A percentile compares a stretch with the other conserved stretches of the same genome.
Conservation (phyloP, 2,888 invertebrate genomes). For the Archips xylosteana region DNA sequence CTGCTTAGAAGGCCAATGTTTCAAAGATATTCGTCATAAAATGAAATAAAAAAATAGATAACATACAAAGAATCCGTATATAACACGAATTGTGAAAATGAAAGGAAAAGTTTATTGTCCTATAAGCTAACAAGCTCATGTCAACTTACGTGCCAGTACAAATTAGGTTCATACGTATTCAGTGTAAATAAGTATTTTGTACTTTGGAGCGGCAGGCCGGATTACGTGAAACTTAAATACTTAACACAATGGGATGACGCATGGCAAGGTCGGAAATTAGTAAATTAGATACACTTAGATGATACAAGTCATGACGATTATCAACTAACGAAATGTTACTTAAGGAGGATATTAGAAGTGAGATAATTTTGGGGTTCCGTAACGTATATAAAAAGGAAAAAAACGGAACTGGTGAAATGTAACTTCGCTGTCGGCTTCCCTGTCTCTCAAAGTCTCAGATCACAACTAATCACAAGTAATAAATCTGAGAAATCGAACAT, state of each 20-base stretch:
- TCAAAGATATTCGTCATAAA: too few species aligned
- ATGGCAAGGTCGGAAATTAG: conserved; percentile 1
- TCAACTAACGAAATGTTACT: not conserved
- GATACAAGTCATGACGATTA: not conserved
- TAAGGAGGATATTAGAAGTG: not conserved
- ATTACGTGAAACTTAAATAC: not conserved
- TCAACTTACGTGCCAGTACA: not conserved
- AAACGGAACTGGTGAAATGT: too few species aligned
- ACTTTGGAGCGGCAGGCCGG: not conserved
- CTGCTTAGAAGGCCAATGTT: too few species aligned
- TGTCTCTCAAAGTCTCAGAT: too few species aligned
- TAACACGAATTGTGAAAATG: too few species aligned
- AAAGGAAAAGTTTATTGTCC: not conserved
- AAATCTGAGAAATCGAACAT: too few species aligned
- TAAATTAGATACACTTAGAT: conserved; percentile 2
- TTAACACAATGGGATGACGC: not conserved
- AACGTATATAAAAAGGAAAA: too few species aligned
- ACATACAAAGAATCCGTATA: too few species aligned
- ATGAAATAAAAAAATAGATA: too few species aligned
- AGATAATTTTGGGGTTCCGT: not conserved
- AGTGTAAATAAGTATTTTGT: not conserved
- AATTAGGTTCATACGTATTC: not conserved
- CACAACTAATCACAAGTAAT: too few species aligned
- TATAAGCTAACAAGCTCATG: not conserved
- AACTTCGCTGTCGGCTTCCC: too few species aligned